Evolutionary conservation across 2,797 vertebrate species (phyloP), one percentile per base, ranked within the genome.

Genomic region (Xyrichtys novacula): DNA sequence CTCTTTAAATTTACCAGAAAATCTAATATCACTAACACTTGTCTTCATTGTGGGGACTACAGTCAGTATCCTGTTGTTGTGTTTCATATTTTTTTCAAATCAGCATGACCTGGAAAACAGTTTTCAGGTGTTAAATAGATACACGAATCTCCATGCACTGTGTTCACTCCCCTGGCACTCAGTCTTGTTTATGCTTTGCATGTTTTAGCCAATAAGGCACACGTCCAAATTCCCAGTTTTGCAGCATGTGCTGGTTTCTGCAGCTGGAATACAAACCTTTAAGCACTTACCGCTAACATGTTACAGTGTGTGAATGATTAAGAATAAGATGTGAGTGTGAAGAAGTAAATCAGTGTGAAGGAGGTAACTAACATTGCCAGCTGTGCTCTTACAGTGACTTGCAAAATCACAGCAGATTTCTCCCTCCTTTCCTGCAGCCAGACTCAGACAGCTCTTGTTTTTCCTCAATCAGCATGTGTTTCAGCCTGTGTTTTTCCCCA

Each of bases 401-500:
- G n/a, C 40, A 42, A 42, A 42, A 42, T 10, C 11, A 42, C 7
- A 42, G 14, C 4, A 36, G 4, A 36, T 47, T 59, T 61, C 58
- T 49, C n/a, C 20, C 10, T 19, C 20, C 25, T 31, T 25, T 19
- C 22, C 46, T 50, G 43, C 22, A 12, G 2, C 29, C n/a, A 61
- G 23, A 43, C 1, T 31, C n/a, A 9, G 39, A 38, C 56, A 69
- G 31, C 8, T 1, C 32, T 81, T 78, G 63, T 78, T 84, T 63
- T 80, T 71, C 42, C 42, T 83, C 58, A 36, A 34, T 78, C 76
- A 63, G 39, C 58, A 55, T 75, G 69, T 17, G 44, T 78, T 67
- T 52, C 20, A 55, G 64, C 19, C 29, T 58, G 38, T 53, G 63
- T 83, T 89, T 86, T 85, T 74, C 64, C 68, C 76, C 55, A 20